Evolutionary conservation across 2,888 invertebrate species (phyloP), one percentile per base, ranked within the genome.

Genomic region (Leucozona laternaria): DNA sequence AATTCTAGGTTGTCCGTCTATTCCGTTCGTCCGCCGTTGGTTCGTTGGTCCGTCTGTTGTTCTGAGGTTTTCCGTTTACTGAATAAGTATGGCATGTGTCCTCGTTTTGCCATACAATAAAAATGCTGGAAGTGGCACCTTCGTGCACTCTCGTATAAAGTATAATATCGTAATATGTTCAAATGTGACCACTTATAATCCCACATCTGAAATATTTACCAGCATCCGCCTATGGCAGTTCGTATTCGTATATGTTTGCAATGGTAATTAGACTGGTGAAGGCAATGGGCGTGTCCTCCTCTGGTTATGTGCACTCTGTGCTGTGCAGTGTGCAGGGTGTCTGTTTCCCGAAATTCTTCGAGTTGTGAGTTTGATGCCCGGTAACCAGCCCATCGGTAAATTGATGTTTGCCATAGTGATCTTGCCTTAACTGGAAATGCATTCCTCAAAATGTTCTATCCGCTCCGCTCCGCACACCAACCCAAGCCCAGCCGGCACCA

Each of bases 1-100:
- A 82, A 86, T 86, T 86, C 73, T 73, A 75, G 72, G 82, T 73
- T 82, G 77, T 64, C 78, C 62, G 84, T 48, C 60, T n/a, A 28
- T 28, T 28, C 28, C 28, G 28, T 28, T 28, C 28, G 28, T 64
- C 62, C 43, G 62, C 28, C 28, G 28, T 28, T 28, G 5, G 28
- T 64, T 43, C 43, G 62, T 62, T 43, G 6, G 43, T 43, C 28
- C 43, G 43, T 60, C 31, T 84, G 76, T 76, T 84, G 25, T 64
- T 84, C 45, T 80, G 80, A 80, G 75, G 84, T 76, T 84, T 80
- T 62, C 66, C 77, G 53, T 80, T 71, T 72, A 55, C 60, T 76
- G 58, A 37, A 13, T 22, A 37, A 60, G 22, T 60, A 40, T 37
- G 13, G 80, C 80, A 85, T 85, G 84, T 85, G 84, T 85, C 84